Evolutionary conservation across 2,888 invertebrate genomes (phyloP).

Genomic region (Boloria euphrosyne): DNA sequence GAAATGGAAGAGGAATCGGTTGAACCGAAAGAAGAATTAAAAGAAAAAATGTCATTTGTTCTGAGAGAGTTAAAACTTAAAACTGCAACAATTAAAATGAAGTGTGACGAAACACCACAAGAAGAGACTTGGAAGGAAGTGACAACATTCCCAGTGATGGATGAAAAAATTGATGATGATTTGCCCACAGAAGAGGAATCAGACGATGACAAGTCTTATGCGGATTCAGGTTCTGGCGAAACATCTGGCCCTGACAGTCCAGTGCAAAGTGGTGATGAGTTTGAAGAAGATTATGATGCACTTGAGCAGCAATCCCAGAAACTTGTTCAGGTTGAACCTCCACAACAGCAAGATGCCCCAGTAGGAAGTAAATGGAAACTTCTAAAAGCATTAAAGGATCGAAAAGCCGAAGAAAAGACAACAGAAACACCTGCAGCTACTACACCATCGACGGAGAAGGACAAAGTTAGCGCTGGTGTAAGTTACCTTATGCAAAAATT

Average conservation of each 20-base stretch:
- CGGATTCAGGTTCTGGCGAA: constrained; percentile 88
- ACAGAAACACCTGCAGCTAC: constrained; percentile 85
- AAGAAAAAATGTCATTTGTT: constrained; percentile 91
- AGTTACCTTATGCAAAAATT: constrained; percentile 85
- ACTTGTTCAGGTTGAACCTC: constrained; percentile 53
- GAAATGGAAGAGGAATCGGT: constrained; percentile 77
- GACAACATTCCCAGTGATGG: constrained; percentile 76
- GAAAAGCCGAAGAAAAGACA: constrained; percentile 93
- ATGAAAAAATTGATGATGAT: constrained; percentile 68
- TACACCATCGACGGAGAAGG: constrained; percentile 83
- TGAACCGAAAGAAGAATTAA: constrained; percentile 86
- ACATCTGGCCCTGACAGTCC: constrained; percentile 95
- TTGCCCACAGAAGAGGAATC: constrained; percentile 57
- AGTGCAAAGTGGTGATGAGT: constrained; percentile 87
- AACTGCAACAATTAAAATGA: constrained; percentile 77
- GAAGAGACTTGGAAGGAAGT: constrained; percentile 75
- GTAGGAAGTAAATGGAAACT: constrained; percentile 95
- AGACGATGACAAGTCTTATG: constrained; percentile 75
- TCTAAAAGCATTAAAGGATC: constrained; percentile 92
- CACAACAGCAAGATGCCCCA: constrained; percentile 78
- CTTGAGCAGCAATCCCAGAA: constrained; percentile 73
- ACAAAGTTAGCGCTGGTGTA: constrained; percentile 87
- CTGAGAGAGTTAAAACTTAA: constrained; percentile 88
- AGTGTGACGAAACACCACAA: constrained; percentile 65
- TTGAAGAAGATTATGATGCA: constrained; percentile 85